phyloP scores from a whole-genome alignment of 2,113 vertebrate genomes.

The Ophiodon elongatus region DNA sequence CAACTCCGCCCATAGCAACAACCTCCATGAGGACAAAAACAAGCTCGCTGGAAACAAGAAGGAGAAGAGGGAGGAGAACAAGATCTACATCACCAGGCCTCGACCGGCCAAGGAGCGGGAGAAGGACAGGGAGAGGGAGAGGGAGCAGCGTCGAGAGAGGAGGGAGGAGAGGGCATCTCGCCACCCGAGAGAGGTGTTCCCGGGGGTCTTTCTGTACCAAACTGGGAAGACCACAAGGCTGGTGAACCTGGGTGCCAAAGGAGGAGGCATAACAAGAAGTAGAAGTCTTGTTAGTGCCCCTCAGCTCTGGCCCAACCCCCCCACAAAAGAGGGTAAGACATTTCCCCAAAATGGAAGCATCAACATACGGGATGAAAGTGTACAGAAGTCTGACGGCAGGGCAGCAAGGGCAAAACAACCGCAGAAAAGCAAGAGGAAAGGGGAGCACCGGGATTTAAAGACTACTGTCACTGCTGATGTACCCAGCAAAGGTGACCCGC shows the following conservation, averaged over 20 bases:
- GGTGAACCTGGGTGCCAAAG: slow-evolving; percentile 83
- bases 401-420: slow-evolving; percentile 46
- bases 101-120: slow-evolving; percentile 81
- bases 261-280: slow-evolving; percentile 55
- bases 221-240: slow-evolving; percentile 85
- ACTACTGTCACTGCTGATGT: slow-evolving; percentile 2
- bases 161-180: slow-evolving; percentile 70
- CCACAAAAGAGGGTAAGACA: slow-evolving; percentile 69
- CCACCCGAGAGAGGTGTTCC: slow-evolving; percentile 86
- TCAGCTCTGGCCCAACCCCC: slow-evolving; percentile 77
- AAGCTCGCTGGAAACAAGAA: slow-evolving; percentile 62
- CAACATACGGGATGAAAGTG: slow-evolving; percentile 68
- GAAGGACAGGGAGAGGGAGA: slow-evolving; percentile 55
- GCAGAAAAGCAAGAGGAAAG: slow-evolving; percentile 64
- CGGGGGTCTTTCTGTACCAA: slow-evolving; percentile 89
- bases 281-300: slow-evolving; percentile 73
- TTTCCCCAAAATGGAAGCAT: slow-evolving; percentile 70
- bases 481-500: slow-evolving; percentile 44
- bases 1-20: slow-evolving; percentile 80
- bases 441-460: slow-evolving; percentile 22
- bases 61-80: slow-evolving; percentile 83
- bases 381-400: slow-evolving; percentile 62
- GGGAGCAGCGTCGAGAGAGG: slow-evolving; percentile 74
- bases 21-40: slow-evolving; percentile 42
- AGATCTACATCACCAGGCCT: slow-evolving; percentile 94